These are phyloP conservation scores for Diorhabda sublineata DNA, from an alignment of 1,140 invertebrate genomes.

Conservation along the genomic window DNA sequence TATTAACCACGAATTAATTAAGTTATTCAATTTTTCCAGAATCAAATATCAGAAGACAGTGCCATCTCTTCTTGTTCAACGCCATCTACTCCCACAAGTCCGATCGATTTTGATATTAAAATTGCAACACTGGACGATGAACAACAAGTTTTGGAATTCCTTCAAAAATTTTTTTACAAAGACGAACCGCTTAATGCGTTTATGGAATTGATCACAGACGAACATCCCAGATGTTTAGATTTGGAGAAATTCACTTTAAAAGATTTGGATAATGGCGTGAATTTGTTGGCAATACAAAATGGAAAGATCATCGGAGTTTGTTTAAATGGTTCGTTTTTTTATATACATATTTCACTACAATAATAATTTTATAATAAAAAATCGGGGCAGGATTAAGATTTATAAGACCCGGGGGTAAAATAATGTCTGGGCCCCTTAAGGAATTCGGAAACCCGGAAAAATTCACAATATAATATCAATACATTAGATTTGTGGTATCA, in stretches of 20 bases:
- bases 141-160: conserved; percentile 26
- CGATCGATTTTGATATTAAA: conserved; percentile 17
- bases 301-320: conserved; percentile 60
- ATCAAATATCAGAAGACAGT: conserved; percentile 15
- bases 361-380: no score
- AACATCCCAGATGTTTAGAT: conserved; percentile 58
- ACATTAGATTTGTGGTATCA: no score
- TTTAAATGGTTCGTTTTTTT: conserved; percentile 39
- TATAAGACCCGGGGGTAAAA: no score
- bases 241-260: conserved; percentile 61
- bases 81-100: conserved; percentile 13
- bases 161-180: conserved; percentile 61
- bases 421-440: no score
- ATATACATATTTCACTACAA: conserved; percentile 36
- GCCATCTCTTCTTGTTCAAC: conserved; percentile 11
- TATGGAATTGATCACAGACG: conserved; percentile 57
- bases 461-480: no score
- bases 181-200: conserved; percentile 68
- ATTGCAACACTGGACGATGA: conserved; percentile 3
- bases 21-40: neutral
- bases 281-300: conserved; percentile 58
- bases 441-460: no score
- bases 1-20: no score
- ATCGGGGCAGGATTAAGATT: no score
- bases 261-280: conserved; percentile 56